A percentile compares a stretch with the other conserved stretches of the same genome.
Conservation (phyloP, 2,797 vertebrate genomes). For the Heteromormyrus szaboi region DNA sequence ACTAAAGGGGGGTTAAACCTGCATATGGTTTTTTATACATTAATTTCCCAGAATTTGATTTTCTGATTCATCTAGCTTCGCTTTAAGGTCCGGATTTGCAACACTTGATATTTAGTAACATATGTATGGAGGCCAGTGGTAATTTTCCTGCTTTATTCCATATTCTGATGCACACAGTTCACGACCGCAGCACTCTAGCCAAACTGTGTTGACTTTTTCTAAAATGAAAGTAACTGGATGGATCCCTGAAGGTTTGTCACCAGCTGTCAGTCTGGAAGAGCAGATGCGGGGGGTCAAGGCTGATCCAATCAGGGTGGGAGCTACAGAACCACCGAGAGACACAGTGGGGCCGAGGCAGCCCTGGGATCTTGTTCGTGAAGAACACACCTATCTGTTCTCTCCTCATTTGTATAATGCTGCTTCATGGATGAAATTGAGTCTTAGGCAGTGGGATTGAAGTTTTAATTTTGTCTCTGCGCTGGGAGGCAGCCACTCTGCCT, state of each 20-base stretch:
- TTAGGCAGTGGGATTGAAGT: constrained; percentile 44
- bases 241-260: constrained; percentile 17
- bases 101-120: neutral
- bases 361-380: neutral
- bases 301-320: neutral
- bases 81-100: neutral
- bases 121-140: neutral
- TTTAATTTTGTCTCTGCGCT: constrained; percentile 43
- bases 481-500: constrained; percentile 30
- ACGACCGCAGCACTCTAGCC: neutral
- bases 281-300: neutral
- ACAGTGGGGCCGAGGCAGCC: neutral
- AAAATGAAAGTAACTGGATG: constrained; percentile 27
- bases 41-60: neutral
- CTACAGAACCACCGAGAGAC: neutral
- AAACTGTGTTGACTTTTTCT: constrained; percentile 8
- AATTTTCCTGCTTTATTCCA: neutral
- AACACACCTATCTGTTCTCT: constrained; percentile 21
- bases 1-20: neutral
- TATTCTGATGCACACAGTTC: neutral
- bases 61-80: neutral
- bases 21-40: neutral
- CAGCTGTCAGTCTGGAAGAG: neutral
- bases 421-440: constrained; percentile 47
- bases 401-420: constrained; percentile 46